Conservation (phyloP, 2,888 invertebrate species). For the Penaeus monodon region DNA sequence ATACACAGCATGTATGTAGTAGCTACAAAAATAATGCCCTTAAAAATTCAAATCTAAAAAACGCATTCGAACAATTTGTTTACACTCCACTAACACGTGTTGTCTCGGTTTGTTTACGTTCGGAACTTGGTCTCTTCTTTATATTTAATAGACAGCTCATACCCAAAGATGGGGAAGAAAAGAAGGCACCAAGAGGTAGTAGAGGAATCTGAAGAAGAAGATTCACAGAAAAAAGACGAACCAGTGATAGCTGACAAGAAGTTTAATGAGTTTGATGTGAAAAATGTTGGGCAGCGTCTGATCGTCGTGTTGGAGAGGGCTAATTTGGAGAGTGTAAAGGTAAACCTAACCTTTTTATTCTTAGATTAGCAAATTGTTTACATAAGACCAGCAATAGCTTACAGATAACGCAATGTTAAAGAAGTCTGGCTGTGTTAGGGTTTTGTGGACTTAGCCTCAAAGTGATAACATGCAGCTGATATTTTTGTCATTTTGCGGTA, state of each 20-base stretch:
- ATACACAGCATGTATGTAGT: no score
- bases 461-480: no score
- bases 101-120: neutral
- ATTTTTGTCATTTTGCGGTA: no score
- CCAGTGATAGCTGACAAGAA: slow-evolving; percentile 5
- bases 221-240: neutral
- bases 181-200: slow-evolving; percentile 27
- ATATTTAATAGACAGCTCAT: no score
- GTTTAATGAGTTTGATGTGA: slow-evolving; percentile 19
- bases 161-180: slow-evolving; percentile 44
- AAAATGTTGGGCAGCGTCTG: slow-evolving; percentile 76
- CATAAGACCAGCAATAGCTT: no score
- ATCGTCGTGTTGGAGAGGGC: slow-evolving; percentile 94
- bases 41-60: no score
- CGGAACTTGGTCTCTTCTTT: neutral
- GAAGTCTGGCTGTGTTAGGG: no score
- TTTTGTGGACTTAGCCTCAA: no score
- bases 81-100: neutral
- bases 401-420: no score
- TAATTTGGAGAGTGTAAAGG: slow-evolving; percentile 96
- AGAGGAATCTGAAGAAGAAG: slow-evolving; percentile 1
- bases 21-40: no score
- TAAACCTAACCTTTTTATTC: slow-evolving; percentile 69
- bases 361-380: no score
- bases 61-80: no score